Base-by-base conservation (phyloP, 1,140 invertebrate species). In the Drosophila albomicans region DNA sequence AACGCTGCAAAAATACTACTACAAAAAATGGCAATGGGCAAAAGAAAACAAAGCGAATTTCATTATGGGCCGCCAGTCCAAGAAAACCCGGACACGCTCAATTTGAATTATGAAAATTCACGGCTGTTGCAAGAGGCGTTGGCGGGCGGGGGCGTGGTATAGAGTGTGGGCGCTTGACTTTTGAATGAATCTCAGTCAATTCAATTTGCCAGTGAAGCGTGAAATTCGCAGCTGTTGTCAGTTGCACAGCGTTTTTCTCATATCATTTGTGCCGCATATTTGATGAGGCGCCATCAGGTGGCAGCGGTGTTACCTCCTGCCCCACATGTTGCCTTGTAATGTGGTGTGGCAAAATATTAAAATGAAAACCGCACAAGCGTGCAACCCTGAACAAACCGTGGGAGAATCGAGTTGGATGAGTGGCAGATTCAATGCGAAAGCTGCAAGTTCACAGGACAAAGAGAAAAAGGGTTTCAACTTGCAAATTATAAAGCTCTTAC, bases 31-130 rank as follows among this genome's bases (percentile, higher is more conserved):
- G 58, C 64, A 72, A 54, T 77, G 81, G 73, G 61, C 66, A 1
- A 85, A 68, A 59, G 82, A 89, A 88, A 88, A 88, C 84, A 88
- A 88, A 84, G 84, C 76, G 84, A 89, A 88, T 88, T 88, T 89
- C 84, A 87, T 87, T 87, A 87, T 75, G 80, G 57, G 38, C 1
- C 48, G 28, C 48, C 49, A 46, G 46, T 32, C 52, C 28, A 45
- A 49, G 41, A 65, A 45, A 58, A 16, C 58, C 54, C 68, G 79
- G 84, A 84, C 69, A 87, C 74, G 84, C 85, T 87, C 84, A 89
- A 89, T 88, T 88, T 89, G 85, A 88, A 88, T 89, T 88, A 88
- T 88, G 84, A 88, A 88, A 88, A 88, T 88, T 78, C 85, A 88
- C 63, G 64, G 84, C 69, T 74, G 65, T 25, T 69, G 65, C 51